Base-by-base conservation (phyloP, 2,113 vertebrate species). In the Perca fluviatilis region DNA sequence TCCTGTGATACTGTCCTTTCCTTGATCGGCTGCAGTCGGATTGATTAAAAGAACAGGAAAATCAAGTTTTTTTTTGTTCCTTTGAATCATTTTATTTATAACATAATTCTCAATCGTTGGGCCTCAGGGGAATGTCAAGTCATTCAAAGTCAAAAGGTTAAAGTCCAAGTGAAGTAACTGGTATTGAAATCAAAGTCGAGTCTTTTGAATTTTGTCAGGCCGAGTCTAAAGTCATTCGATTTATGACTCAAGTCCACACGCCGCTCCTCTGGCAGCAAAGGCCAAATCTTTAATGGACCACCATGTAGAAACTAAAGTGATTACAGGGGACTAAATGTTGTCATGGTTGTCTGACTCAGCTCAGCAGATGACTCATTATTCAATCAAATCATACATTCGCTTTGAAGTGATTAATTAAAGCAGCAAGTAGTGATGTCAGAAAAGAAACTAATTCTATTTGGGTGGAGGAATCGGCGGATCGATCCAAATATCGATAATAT, bases 331-430 rank as follows among this genome's bases (percentile, higher is more conserved):
- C 10, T 36, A 66, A 47, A 72, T 18, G 58, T 13, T 4, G 49
- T 70, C 49, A 25, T 2, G 27, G 40, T 57, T 4, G 5, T 53
- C 33, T 25, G 53, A 46, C 27, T 51, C 51, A 40, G 54, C 46
- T 58, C 36, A 81, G 67, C 68, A 56, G 58, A 56, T 50, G 61
- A n/a, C 16, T 12, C 1, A 75, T 33, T 14, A 6, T 50, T 51
- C 43, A 58, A 27, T 74, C 11, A 43, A 66, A 40, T 3, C 0
- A 5, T 3, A 10, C 1, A 1, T 11, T 74, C 3, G 5, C 50
- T 67, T 36, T 47, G 6, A 33, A 56, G 65, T 19, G 33, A 56
- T 58, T 12, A 15, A 66, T 25, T 36, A 7, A 18, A 54, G 9
- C 73, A 54, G 33, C 21, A 27, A 49, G 54, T 64, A 1, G 3